phyloP scores from a whole-genome alignment of 2,113 vertebrate genomes.

The Hepsetus odoe region DNA sequence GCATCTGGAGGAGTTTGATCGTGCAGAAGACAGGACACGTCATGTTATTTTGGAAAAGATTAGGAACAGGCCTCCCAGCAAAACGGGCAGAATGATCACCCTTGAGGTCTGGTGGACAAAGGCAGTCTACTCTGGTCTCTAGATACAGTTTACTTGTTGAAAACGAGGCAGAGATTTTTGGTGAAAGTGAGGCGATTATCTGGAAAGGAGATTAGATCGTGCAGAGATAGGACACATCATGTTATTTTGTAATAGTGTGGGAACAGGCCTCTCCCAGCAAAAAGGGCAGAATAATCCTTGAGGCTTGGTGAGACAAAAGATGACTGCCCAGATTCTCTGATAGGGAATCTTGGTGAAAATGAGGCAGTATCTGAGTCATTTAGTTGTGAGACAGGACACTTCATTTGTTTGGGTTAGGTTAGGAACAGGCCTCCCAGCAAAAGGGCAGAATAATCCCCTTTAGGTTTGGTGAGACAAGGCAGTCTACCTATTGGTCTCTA shows the following conservation, averaged over 20 bases:
- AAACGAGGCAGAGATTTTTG: too few species aligned
- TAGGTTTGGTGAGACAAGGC: constrained; percentile 10
- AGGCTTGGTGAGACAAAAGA: background rate
- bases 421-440: background rate
- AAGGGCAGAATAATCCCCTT: background rate
- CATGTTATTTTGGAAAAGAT: background rate
- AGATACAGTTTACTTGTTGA: background rate
- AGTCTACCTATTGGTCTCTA: too few species aligned
- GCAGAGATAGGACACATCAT: too few species aligned
- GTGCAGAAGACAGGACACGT: background rate
- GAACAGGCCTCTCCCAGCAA: background rate
- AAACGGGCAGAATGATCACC: background rate
- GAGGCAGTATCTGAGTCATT: background rate
- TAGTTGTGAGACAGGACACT: too few species aligned
- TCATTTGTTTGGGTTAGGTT: too few species aligned
- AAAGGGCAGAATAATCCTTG: background rate
- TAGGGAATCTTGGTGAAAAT: background rate
- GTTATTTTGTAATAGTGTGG: too few species aligned
- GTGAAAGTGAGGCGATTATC: too few species aligned
- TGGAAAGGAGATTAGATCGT: too few species aligned
- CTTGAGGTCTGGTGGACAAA: constrained; percentile 2
- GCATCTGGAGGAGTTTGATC: too few species aligned
- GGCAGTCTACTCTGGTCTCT: background rate
- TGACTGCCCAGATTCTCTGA: background rate
- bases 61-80: background rate